phyloP scores from a whole-genome alignment of 2,888 invertebrate species.

The Caenorhabditis sp. region DNA sequence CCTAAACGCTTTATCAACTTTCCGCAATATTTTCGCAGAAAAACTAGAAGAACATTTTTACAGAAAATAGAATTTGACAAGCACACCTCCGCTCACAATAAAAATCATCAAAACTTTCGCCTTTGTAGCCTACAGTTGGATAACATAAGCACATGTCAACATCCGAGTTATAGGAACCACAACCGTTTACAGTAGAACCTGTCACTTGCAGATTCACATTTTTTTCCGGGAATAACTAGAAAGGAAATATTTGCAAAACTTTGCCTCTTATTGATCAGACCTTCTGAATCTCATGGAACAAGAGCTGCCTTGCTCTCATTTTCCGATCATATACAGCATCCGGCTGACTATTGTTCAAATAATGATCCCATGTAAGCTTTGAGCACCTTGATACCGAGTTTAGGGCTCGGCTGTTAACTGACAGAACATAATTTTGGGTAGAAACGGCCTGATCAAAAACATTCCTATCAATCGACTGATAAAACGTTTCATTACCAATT shows the following conservation, averaged over 20 bases:
- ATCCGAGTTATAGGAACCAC: slow-evolving; percentile 81
- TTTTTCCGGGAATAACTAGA: slow-evolving; percentile 44
- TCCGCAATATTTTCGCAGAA: slow-evolving; percentile 19
- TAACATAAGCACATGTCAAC: slow-evolving; percentile 80
- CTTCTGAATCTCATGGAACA: slow-evolving; percentile 43
- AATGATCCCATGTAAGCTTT: slow-evolving; percentile 35
- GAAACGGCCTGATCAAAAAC: background rate
- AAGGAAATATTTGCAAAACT: background rate
- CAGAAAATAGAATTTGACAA: background rate
- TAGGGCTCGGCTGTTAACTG: background rate
- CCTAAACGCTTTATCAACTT: slow-evolving; percentile 17
- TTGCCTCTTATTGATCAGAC: background rate
- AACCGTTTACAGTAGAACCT: slow-evolving; percentile 81
- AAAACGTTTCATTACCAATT: background rate
- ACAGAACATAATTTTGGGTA: slow-evolving; percentile 5
- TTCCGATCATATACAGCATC: slow-evolving; percentile 36
- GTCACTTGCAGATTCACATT: slow-evolving; percentile 60
- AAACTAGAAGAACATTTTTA: slow-evolving; percentile 20
- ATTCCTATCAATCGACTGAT: background rate
- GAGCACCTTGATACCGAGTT: slow-evolving; percentile 20
- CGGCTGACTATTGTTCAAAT: slow-evolving; percentile 25
- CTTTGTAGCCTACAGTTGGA: slow-evolving; percentile 32
- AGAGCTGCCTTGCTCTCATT: slow-evolving; percentile 53
- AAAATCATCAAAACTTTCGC: slow-evolving; percentile 50
- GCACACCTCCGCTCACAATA: slow-evolving; percentile 7